Base-by-base conservation (phyloP, 2,113 vertebrate genomes). In the human (Homo sapiens) region DNA sequence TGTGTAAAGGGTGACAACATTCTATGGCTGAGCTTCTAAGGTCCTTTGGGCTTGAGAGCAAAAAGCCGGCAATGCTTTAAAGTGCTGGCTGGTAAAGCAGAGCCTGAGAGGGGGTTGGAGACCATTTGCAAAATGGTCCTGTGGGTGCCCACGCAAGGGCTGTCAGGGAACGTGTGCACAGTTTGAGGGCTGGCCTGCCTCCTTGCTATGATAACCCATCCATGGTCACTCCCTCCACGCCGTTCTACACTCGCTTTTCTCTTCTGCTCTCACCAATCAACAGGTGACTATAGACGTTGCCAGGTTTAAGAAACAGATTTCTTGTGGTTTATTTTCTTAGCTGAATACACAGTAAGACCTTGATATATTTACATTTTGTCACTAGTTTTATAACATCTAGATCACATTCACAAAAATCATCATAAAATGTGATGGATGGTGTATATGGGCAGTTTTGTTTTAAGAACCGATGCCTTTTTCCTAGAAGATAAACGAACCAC, bases 401-500 rank as follows among this genome's bases (percentile, higher is more conserved):
- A 90, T 61, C 70, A 40, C 64, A 38, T 72, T 92, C 88, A 80
- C 85, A 66, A 6, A 61, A 93, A 83, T 68, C 87, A 92, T 38
- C 23, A 5, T 61, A 12, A 2, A 57, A 0, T 35, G 18, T 23
- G 75, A 85, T 40, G 38, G 1, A 2, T 43, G 97, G 97, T 95
- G 25, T 25, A 13, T 59, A 4, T 80, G 70, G 78, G 72, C 4
- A 18, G 78, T 93, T 97, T 95, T 97, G 68, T 80, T 68, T 96
- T 72, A 66, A 89, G 95, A 92, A 48, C 32, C 8, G 3, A 2
- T 6, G 1, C 35, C 73, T 93, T 17, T 94, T 23, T 27, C 85
- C 30, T n/a, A 48, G 66, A 59, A 95, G 88, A 97, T 97, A 91
- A 94, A 97, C 78, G 96, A 35, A 95, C 79, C 73, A 20, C 87